Evolutionary conservation across 2,888 invertebrate species (phyloP).

Genomic region (Bombylius discolor): DNA sequence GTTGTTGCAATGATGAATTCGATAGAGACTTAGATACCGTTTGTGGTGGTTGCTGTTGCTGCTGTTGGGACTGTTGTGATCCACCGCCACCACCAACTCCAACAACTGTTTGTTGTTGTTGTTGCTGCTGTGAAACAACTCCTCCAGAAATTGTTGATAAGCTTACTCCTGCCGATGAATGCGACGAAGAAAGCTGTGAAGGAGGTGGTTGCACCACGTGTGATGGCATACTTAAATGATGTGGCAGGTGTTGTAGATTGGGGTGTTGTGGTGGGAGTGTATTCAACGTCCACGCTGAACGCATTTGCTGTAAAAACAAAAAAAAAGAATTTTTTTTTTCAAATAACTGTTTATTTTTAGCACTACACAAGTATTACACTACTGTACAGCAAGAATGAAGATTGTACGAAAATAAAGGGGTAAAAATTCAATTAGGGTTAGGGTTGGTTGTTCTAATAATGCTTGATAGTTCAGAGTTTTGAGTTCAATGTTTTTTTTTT

Average conservation of each 20-base stretch:
- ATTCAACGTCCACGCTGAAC: slow-evolving; percentile 14
- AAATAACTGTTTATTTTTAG: too few species aligned
- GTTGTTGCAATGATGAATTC: not conserved
- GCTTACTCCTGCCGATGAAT: slow-evolving; percentile 7
- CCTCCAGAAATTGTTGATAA: slow-evolving; percentile 7
- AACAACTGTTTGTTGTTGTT: not conserved
- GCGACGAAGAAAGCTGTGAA: slow-evolving; percentile 7
- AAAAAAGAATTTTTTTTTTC: not conserved
- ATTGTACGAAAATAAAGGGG: too few species aligned
- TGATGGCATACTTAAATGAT: slow-evolving; percentile 9
- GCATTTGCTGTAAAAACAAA: slow-evolving; percentile 9
- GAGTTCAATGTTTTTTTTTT: too few species aligned
- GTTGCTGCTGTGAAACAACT: not conserved
- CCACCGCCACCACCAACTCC: not conserved
- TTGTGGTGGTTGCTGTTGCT: not conserved
- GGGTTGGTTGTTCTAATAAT: too few species aligned
- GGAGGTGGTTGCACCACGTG: slow-evolving; percentile 9
- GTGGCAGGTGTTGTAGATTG: slow-evolving; percentile 5
- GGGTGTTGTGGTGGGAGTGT: slow-evolving; percentile 13
- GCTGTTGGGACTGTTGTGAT: slow-evolving; percentile 1
- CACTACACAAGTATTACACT: too few species aligned
- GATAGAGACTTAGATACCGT: not conserved
- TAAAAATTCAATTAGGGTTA: too few species aligned
- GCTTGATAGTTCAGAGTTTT: too few species aligned
- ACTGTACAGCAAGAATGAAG: too few species aligned